phyloP scores from a whole-genome alignment of 2,888 invertebrate genomes.

The Agrotis segetum region DNA sequence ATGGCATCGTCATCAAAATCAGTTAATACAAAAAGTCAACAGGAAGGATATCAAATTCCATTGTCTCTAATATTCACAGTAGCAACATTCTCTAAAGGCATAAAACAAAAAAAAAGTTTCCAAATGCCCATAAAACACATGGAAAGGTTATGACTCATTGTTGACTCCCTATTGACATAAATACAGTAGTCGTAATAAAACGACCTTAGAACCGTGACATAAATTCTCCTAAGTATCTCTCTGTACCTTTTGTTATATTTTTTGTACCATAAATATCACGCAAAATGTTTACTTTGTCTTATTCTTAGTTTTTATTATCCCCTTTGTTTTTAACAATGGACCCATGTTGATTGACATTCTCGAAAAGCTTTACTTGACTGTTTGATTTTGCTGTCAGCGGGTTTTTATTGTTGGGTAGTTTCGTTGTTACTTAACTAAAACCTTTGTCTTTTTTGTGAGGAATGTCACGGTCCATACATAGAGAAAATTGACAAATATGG shows the following conservation, averaged over 20 bases:
- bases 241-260: conserved; percentile 70
- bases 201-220: conserved; percentile 72
- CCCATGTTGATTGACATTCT: conserved; percentile 61
- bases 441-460: conserved; percentile 32
- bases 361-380: conserved; percentile 38
- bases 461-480: not conserved
- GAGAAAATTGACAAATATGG: not conserved
- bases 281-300: conserved; percentile 69
- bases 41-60: conserved; percentile 56
- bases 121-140: conserved; percentile 73
- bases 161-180: conserved; percentile 78
- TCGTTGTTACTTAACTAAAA: conserved; percentile 33
- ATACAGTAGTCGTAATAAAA: conserved; percentile 76
- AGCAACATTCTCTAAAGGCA: conserved; percentile 55
- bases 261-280: conserved; percentile 70
- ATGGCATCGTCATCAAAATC: conserved; percentile 18
- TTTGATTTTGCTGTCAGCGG: conserved; percentile 33
- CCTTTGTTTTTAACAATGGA: conserved; percentile 58
- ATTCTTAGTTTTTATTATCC: conserved; percentile 65
- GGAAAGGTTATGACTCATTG: conserved; percentile 81
- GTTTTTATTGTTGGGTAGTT: conserved; percentile 37
- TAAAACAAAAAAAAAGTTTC: conserved; percentile 67
- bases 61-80: conserved; percentile 72
- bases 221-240: conserved; percentile 70
- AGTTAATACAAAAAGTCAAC: conserved; percentile 22